Percentiles rank a stretch among this genome's conserved stretches.
phyloP scores from a whole-genome alignment of 2,888 invertebrate species.

The Heliconius cydno region DNA sequence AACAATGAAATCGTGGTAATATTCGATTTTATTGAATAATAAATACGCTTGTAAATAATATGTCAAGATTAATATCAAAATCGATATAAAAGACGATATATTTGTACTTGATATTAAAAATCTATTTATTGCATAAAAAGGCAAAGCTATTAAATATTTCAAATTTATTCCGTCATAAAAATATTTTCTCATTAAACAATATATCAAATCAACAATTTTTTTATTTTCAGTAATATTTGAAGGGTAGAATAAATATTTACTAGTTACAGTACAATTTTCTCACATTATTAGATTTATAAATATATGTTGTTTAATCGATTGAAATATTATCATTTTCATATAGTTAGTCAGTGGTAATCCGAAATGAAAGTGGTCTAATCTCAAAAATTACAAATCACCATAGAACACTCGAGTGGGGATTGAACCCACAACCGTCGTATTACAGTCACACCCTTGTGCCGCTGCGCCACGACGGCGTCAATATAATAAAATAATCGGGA shows the following conservation, averaged over 20 bases:
- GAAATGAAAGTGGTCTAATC: neutral
- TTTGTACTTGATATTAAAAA: conserved; percentile 1
- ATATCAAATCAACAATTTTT: neutral
- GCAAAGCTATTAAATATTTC: neutral
- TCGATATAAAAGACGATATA: conserved; percentile 3
- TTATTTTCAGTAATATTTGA: neutral
- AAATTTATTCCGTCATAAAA: neutral
- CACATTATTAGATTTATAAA: neutral
- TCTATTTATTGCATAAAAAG: conserved; percentile 10
- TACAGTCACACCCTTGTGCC: too few species aligned
- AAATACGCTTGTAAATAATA: neutral
- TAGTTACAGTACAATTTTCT: neutral
- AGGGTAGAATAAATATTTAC: neutral
- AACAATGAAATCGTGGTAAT: neutral
- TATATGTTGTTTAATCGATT: neutral
- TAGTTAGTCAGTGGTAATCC: neutral
- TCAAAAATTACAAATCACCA: neutral
- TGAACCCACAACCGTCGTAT: too few species aligned
- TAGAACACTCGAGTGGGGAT: neutral
- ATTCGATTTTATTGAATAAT: neutral
- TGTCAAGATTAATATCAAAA: neutral
- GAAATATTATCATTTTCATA: neutral
- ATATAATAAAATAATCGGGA: too few species aligned
- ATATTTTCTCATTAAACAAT: neutral
- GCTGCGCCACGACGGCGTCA: too few species aligned